Conservation (phyloP, 1,140 invertebrate species). For the Drosophila willistoni region DNA sequence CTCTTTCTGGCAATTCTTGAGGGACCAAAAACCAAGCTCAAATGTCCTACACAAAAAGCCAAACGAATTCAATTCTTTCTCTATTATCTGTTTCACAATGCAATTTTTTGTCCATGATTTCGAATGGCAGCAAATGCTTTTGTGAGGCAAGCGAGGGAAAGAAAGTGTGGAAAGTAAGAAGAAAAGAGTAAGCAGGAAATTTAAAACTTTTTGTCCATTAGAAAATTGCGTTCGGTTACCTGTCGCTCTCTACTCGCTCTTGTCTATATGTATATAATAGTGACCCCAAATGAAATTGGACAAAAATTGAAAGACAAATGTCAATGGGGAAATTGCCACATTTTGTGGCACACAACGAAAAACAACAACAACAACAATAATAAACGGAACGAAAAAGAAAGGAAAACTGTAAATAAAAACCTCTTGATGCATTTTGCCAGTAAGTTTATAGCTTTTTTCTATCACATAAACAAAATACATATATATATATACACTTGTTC, state of each 20-base stretch:
- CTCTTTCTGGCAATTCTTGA: conserved; percentile 18
- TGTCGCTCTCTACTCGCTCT: conserved; percentile 8
- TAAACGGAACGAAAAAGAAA: conserved; percentile 6
- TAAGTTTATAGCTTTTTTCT: conserved; percentile 19
- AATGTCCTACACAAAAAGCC: conserved; percentile 45
- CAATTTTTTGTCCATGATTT: conserved; percentile 43
- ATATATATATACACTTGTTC: neutral
- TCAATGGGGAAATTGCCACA: conserved; percentile 16
- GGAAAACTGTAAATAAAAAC: conserved; percentile 50
- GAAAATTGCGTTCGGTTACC: conserved; percentile 60
- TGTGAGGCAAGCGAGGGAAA: too few species aligned
- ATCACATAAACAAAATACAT: neutral
- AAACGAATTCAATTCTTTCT: conserved; percentile 16
- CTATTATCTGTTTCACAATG: conserved; percentile 46
- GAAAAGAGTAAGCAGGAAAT: conserved; percentile 34
- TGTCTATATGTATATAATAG: conserved; percentile 9
- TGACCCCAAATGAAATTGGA: conserved; percentile 23
- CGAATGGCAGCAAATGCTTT: neutral
- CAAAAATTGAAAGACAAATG: conserved; percentile 40
- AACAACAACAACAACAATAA: conserved; percentile 13
- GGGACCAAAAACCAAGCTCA: conserved; percentile 19
- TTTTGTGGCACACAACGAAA: conserved; percentile 26
- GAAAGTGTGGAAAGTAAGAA: neutral
- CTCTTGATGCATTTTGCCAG: conserved; percentile 47
- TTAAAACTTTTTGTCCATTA: conserved; percentile 66